These are phyloP conservation scores for Chloebia gouldiae DNA, from an alignment of 2,113 vertebrate genomes.

Conservation along the genomic window DNA sequence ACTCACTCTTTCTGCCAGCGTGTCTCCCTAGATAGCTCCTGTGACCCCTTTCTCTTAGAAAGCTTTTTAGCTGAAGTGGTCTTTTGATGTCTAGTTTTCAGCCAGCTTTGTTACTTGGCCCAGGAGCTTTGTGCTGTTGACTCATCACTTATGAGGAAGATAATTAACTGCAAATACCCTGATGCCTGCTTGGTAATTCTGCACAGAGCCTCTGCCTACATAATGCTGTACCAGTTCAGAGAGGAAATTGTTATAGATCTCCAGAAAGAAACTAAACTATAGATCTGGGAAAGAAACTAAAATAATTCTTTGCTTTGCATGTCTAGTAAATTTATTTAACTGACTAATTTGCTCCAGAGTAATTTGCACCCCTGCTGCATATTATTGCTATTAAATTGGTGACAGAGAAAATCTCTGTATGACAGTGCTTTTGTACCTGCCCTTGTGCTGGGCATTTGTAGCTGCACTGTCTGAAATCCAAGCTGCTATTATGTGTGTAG, in stretches of 20 bases:
- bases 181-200: not conserved
- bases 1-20: not conserved
- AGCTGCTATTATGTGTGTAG: not conserved
- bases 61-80: slow-evolving; percentile 3
- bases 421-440: not conserved
- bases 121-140: not conserved
- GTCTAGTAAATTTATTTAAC: not conserved
- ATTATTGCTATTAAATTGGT: not conserved
- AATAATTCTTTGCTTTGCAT: not conserved
- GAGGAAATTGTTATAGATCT: not conserved
- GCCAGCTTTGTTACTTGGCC: not conserved
- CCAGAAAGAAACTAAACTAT: not conserved
- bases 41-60: not conserved
- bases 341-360: not conserved
- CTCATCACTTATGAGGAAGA: not conserved
- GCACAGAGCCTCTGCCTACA: not conserved
- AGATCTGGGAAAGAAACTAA: not conserved
- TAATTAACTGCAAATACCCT: not conserved
- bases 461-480: not conserved
- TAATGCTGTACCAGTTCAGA: not conserved
- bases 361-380: not conserved
- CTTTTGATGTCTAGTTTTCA: not conserved
- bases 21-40: not conserved
- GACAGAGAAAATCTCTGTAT: not conserved
- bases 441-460: not conserved